Base-by-base conservation (phyloP, 2,888 invertebrate species). In the Amiota mariae region DNA sequence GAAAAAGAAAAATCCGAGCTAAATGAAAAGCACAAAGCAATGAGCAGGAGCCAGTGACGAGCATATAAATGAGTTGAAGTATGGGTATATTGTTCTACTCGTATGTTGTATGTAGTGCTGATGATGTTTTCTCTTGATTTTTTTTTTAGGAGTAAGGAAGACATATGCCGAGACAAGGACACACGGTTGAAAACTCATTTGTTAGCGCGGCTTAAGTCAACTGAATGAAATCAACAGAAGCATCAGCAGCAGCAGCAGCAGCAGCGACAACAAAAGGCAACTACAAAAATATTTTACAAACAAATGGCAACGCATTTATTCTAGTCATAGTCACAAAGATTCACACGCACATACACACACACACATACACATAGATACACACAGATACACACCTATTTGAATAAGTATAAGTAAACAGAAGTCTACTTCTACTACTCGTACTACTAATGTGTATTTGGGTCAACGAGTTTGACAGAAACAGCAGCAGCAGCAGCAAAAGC, bases 191-290 rank as follows among this genome's bases (percentile, higher is more conserved):
- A 3, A 61, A 72, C 75, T 72, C 76, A 76, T 78, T 77, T 77
- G 74, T 78, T 77, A 78, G 72, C 74, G 73, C 74, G 73, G 75
- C 75, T 76, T 76, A 74, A 72, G 71, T 76, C 72, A 61, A 56
- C 67, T 68, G 61, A 72, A 56, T 56, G 59, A 68, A 51, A 24
- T 49, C 12, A 72, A 54, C 51, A 59, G 24, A 49, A 63, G 63
- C 51, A 64, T 0, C 64, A 48, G 18, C 24, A 48, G 18, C 66
- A 66, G 48, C 51, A 64, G 2, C 64, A 48, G 18, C 24, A 48
- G 18, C 66, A 66, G 48, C n/a, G 48, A 67, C 67, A 67, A 24
- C 24, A 24, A 24, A 24, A 24, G 24, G 24, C 24, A 24, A 24
- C 24, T 24, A 36, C 36, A 36, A 36, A 36, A 36, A 36, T 36